Evolutionary conservation across 2,888 invertebrate species (phyloP).

Genomic region (Coenonympha arcania): DNA sequence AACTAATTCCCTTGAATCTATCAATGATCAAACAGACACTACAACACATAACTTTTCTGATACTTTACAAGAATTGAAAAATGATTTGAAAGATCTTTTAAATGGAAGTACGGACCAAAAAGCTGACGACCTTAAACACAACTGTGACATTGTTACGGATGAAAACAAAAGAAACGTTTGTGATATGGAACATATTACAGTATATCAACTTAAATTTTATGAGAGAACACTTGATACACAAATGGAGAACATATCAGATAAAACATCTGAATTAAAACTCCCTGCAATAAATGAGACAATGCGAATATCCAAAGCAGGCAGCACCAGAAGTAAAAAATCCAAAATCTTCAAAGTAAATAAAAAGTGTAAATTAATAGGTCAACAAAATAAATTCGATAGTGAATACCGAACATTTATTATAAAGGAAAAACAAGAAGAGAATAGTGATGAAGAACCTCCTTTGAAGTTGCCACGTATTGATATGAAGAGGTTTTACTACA

Average conservation of each 20-base stretch:
- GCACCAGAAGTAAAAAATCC: conserved; percentile 44
- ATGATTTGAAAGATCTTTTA: conserved; percentile 51
- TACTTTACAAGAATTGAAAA: conserved; percentile 53
- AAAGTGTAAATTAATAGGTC: conserved; percentile 49
- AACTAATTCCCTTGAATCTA: conserved; percentile 56
- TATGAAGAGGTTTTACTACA: conserved; percentile 62
- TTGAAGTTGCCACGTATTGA: conserved; percentile 65
- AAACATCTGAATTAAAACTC: conserved; percentile 39
- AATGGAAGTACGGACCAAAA: conserved; percentile 37
- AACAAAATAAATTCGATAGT: conserved; percentile 44
- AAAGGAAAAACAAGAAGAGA: conserved; percentile 41
- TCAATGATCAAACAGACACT: conserved; percentile 35
- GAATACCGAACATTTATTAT: conserved; percentile 58
- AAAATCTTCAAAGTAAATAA: conserved; percentile 46
- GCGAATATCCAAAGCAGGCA: conserved; percentile 39
- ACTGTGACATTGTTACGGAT: conserved; percentile 25
- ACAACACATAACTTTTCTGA: conserved; percentile 47
- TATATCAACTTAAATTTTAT: conserved; percentile 52
- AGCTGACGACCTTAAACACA: conserved; percentile 28
- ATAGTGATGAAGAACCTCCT: conserved; percentile 62
- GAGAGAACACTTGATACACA: conserved; percentile 33
- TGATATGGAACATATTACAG: conserved; percentile 62
- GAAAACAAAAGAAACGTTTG: conserved; percentile 40
- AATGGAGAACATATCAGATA: conserved; percentile 16
- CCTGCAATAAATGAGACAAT: conserved; percentile 56